These are phyloP conservation scores for Falcunculus frontatus DNA, from an alignment of 2,113 vertebrate genomes.

Conservation along the genomic window DNA sequence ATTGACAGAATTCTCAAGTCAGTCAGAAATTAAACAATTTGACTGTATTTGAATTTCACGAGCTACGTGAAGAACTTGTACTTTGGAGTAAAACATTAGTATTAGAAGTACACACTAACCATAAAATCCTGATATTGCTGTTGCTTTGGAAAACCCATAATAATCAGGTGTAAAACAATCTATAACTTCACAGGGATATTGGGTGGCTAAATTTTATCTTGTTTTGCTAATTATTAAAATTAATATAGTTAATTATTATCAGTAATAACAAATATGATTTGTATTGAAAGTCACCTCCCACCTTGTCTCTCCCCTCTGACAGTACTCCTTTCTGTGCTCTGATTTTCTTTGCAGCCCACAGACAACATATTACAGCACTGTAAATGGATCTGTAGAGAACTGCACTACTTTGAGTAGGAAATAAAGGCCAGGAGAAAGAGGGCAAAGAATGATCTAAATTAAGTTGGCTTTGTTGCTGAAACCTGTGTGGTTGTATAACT, in stretches of 20 bases:
- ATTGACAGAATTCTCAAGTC: neutral
- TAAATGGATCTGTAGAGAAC: neutral
- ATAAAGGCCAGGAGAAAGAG: neutral
- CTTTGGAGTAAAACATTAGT: neutral
- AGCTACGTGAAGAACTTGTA: neutral
- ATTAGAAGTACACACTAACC: neutral
- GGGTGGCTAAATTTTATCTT: neutral
- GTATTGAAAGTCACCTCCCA: neutral
- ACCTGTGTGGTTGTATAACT: neutral
- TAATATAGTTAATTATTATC: neutral
- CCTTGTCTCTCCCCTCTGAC: neutral
- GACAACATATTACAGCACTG: neutral
- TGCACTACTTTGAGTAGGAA: neutral
- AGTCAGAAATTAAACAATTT: neutral
- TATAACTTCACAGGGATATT: neutral
- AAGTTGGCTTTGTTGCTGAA: neutral
- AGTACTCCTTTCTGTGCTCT: neutral
- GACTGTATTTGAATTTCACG: neutral
- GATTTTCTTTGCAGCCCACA: neutral
- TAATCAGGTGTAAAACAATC: neutral
- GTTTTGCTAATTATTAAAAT: neutral
- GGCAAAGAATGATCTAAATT: neutral
- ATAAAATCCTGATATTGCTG: neutral
- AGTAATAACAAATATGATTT: neutral
- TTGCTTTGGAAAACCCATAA: neutral